Base-by-base conservation (phyloP, 2,888 invertebrate genomes). In the Lycophotia porphyrea region DNA sequence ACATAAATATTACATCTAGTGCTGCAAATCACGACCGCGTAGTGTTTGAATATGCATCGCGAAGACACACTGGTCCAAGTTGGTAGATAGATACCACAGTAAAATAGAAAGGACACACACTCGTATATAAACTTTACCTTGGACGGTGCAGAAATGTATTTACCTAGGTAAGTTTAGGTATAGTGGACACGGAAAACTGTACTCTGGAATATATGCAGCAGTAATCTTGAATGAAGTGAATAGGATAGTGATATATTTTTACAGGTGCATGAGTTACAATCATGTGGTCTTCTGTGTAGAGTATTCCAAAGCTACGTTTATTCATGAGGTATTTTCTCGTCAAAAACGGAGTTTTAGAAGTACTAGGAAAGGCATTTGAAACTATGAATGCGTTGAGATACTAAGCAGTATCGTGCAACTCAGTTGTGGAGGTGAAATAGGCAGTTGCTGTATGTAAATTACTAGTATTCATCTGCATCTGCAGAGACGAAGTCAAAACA, bases 21-120 rank as follows among this genome's bases (percentile, higher is more conserved):
- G 55, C 66, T 58, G 63, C 47, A 76, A 68, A 61, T 71, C 72
- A 27, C 66, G 63, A 64, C 73, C 61, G 71, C 76, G 70, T 64
- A 34, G 67, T 73, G 67, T 72, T 76, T 87, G 84, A 87, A 89
- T 88, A 89, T 88, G 88, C 87, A 88, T 82, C 76, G 78, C 75
- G 76, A 84, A 89, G 86, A 87, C 88, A 86, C 68, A 75, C 82
- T 73, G 68, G 76, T 76, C 73, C 47, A 76, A 84, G 58, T 86
- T 78, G 31, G 68, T 71, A 84, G 80, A 84, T 71, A 76, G 81
- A 82, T 88, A 89, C 81, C 87, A 75, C 78, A 80, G 82, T 87
- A 84, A 78, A 85, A 88, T 85, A 85, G 80, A 84, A 81, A 85
- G 77, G 85, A 87, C 79, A 73, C 71, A 81, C 68, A 81, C 87